phyloP scores from a whole-genome alignment of 1,140 invertebrate genomes.

The Atta colombica region DNA sequence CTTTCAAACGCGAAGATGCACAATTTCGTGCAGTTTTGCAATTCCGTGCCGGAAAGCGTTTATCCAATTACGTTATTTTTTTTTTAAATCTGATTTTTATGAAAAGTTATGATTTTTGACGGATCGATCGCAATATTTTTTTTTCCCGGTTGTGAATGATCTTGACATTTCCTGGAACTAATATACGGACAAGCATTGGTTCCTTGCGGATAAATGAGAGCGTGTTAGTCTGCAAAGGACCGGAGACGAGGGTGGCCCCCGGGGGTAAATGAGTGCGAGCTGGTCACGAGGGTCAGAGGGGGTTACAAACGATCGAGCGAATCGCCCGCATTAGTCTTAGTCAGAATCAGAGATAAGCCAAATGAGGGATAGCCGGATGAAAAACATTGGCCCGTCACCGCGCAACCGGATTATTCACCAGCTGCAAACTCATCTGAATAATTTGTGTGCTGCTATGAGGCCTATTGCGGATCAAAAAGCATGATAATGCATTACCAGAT shows the following conservation, averaged over 20 bases:
- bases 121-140: not conserved
- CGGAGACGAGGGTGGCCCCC: constrained; percentile 66
- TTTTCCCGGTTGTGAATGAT: constrained; percentile 42
- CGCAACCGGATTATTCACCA: constrained; percentile 67
- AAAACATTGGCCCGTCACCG: constrained; percentile 72
- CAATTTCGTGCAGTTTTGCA: not conserved
- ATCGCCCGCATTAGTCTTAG: constrained; percentile 82
- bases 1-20: constrained; percentile 18
- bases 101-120: not conserved
- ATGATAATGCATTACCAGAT: constrained; percentile 69
- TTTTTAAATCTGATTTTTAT: not conserved
- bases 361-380: constrained; percentile 77
- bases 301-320: constrained; percentile 82
- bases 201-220: constrained; percentile 76
- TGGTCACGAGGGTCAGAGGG: constrained; percentile 65
- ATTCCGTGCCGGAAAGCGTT: not conserved
- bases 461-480: constrained; percentile 61
- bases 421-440: constrained; percentile 68
- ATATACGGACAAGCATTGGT: constrained; percentile 69
- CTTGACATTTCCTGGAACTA: constrained; percentile 65
- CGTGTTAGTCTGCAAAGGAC: constrained; percentile 74
- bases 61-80: not conserved
- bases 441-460: constrained; percentile 50
- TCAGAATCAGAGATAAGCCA: constrained; percentile 84
- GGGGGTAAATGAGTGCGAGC: constrained; percentile 71